Conservation (phyloP, 92 coral and sea anemone genomes). For the Bergia puertoricense region DNA sequence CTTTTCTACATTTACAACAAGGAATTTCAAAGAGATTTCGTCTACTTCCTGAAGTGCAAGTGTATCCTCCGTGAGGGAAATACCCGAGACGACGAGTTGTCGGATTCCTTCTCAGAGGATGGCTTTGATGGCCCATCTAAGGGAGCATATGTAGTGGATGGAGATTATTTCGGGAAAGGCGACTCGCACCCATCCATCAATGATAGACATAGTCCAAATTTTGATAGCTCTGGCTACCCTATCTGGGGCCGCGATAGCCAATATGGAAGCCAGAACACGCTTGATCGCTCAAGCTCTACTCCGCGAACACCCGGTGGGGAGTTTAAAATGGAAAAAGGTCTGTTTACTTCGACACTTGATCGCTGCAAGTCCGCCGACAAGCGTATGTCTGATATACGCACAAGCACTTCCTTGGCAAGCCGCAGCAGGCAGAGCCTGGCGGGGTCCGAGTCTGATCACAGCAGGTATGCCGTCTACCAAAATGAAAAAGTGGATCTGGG, state of each 20-base stretch:
- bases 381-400: conserved; percentile 42
- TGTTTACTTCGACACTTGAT: conserved; percentile 29
- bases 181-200: not conserved
- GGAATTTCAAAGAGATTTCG: conserved; percentile 64
- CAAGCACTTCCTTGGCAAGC: conserved; percentile 23
- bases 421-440: conserved; percentile 36
- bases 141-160: conserved; percentile 12
- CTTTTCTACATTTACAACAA: conserved; percentile 78
- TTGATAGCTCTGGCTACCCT: not conserved
- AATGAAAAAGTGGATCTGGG: conserved; percentile 10
- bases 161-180: conserved; percentile 3
- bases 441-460: conserved; percentile 23
- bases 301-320: conserved; percentile 43
- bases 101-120: conserved; percentile 57
- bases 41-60: conserved; percentile 55
- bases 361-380: conserved; percentile 39
- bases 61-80: conserved; percentile 41
- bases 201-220: not conserved
- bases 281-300: conserved; percentile 31
- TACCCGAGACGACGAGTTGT: conserved; percentile 45
- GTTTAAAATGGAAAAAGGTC: conserved; percentile 30
- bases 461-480: conserved; percentile 5
- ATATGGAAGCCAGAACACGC: conserved; percentile 36
- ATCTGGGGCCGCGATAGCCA: not conserved
- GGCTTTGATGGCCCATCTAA: conserved; percentile 18